These are phyloP conservation scores for Otus sunia DNA, from an alignment of 2,113 vertebrate genomes.

Conservation along the genomic window DNA sequence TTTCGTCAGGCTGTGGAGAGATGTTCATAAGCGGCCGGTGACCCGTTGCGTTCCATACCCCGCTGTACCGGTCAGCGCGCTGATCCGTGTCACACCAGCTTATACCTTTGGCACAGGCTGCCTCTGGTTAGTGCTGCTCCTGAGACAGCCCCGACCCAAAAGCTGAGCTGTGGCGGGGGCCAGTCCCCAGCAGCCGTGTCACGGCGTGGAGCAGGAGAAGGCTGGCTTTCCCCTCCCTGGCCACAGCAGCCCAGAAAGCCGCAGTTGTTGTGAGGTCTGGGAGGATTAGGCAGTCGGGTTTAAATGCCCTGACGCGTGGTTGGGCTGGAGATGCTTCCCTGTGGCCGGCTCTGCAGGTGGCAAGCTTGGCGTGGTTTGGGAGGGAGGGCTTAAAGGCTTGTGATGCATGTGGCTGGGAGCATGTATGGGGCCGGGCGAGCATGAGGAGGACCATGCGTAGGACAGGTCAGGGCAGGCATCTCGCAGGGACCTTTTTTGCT, in stretches of 20 bases:
- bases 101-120: background rate
- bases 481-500: background rate
- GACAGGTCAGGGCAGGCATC: background rate
- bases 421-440: too few relatives aligned
- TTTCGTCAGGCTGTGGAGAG: background rate
- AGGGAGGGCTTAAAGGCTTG: background rate
- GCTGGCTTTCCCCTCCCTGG: background rate
- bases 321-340: background rate
- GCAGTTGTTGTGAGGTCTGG: background rate
- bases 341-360: background rate
- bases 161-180: background rate
- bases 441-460: rapidly evolving
- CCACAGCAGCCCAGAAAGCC: background rate
- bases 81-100: background rate
- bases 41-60: background rate
- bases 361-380: background rate
- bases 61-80: rapidly evolving
- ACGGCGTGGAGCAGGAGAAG: background rate
- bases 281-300: background rate
- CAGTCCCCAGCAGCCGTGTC: background rate
- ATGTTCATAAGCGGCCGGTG: background rate
- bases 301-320: background rate
- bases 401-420: rapidly evolving
- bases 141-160: background rate
- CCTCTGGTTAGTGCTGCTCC: background rate